Percentiles rank a stretch among this genome's conserved stretches.
These are phyloP conservation scores for Pipistrellus pygmaeus DNA, from an alignment of 2,797 vertebrate genomes.

Conservation along the genomic window DNA sequence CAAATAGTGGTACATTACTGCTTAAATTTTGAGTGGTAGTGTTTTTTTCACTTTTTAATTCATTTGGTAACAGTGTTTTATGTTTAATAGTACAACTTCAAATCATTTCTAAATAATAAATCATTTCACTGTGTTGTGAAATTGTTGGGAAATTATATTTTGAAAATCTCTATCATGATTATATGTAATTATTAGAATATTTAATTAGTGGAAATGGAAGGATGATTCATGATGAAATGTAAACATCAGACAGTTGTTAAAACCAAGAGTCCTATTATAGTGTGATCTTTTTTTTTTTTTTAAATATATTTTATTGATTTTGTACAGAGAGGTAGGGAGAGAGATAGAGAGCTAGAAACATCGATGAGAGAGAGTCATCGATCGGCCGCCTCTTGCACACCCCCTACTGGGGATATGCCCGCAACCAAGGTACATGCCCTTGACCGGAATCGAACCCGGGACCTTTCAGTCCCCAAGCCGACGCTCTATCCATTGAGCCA, in stretches of 20 bases:
- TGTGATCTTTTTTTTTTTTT: too few relatives aligned
- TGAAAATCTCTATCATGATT: not conserved
- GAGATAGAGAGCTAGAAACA: too few relatives aligned
- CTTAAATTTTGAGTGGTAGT: not conserved
- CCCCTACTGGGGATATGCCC: too few relatives aligned
- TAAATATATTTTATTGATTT: too few relatives aligned
- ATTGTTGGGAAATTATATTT: not conserved
- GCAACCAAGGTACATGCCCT: too few relatives aligned
- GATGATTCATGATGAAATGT: not conserved
- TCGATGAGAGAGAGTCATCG: too few relatives aligned
- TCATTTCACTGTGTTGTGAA: not conserved
- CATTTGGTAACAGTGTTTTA: conserved; percentile 19
- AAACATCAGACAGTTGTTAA: not conserved
- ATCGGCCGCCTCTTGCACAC: too few relatives aligned
- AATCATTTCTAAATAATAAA: not conserved
- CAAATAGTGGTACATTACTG: not conserved
- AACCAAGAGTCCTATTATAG: not conserved
- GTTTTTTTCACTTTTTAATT: not conserved
- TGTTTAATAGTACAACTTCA: conserved; percentile 9
- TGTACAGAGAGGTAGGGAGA: too few relatives aligned
- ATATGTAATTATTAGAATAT: conserved; percentile 1
- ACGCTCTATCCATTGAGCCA: too few relatives aligned
- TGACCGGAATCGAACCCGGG: too few relatives aligned
- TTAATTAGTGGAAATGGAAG: not conserved
- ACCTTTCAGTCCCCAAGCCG: too few relatives aligned